These are phyloP conservation scores for Wasmannia auropunctata DNA, from an alignment of 1,140 invertebrate species.

Conservation along the genomic window DNA sequence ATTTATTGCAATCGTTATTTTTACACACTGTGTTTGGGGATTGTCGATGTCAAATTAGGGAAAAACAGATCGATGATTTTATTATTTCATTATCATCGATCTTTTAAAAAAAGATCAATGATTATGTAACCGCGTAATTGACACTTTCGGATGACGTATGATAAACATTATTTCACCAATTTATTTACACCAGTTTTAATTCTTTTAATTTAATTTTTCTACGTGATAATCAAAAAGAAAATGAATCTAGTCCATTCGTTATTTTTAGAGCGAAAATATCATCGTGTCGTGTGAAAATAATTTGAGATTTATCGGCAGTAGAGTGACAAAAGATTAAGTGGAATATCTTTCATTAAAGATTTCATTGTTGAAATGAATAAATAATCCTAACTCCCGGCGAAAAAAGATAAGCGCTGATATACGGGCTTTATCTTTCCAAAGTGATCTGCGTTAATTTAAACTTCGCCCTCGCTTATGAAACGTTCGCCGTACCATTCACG, in stretches of 20 bases:
- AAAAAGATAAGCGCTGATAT: background rate
- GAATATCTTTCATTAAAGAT: background rate
- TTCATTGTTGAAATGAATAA: background rate
- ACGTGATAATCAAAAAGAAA: background rate
- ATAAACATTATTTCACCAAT: background rate
- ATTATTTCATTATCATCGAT: too few species aligned
- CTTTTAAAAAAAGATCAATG: too few species aligned
- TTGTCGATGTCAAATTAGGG: background rate
- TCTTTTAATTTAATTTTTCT: background rate
- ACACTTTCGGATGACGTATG: background rate
- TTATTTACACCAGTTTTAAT: background rate
- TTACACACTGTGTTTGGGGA: background rate
- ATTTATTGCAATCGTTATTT: background rate
- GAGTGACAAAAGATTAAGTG: background rate
- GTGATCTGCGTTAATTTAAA: constrained; percentile 18
- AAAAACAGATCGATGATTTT: background rate
- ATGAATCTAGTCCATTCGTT: background rate
- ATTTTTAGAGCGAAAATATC: background rate
- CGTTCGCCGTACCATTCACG: background rate
- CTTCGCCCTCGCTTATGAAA: background rate
- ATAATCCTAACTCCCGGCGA: background rate
- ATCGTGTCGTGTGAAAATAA: background rate
- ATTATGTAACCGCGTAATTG: background rate
- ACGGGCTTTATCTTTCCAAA: constrained; percentile 5
- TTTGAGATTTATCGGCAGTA: background rate